Conservation (phyloP, 1,140 invertebrate species). For the Gryon sp. region DNA sequence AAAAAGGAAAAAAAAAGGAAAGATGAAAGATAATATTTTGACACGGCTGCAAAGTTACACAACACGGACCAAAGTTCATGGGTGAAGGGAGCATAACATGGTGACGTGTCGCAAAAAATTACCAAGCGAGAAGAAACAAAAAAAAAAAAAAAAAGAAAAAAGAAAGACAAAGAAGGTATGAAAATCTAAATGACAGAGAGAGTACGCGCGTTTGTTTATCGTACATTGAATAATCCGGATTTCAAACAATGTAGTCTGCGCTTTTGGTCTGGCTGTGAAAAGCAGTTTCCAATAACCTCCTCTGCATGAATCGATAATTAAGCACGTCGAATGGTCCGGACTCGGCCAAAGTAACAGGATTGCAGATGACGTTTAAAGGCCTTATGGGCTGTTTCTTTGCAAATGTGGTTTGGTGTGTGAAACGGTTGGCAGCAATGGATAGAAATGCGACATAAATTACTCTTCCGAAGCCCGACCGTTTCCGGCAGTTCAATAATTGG, state of each 20-base stretch:
- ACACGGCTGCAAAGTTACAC: constrained; percentile 5
- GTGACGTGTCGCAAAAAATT: background rate
- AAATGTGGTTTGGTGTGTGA: constrained; percentile 33
- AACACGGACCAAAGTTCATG: background rate
- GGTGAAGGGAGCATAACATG: background rate
- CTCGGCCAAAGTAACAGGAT: constrained; percentile 19
- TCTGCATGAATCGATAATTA: constrained; percentile 43
- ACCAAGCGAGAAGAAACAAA: no score
- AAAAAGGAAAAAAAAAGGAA: no score
- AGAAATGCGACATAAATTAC: constrained; percentile 69
- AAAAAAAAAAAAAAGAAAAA: no score
- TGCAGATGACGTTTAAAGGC: constrained; percentile 29
- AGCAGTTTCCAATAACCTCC: no score
- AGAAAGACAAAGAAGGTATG: no score
- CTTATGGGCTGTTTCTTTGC: constrained; percentile 38
- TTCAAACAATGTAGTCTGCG: no score
- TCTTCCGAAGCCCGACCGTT: constrained; percentile 68
- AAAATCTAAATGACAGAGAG: no score
- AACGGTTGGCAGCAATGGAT: constrained; percentile 48
- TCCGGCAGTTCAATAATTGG: constrained; percentile 73
- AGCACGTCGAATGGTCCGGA: constrained; percentile 1
- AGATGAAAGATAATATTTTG: constrained; percentile 43
- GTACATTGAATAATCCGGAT: no score
- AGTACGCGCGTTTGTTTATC: no score
- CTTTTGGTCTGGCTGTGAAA: background rate